These are phyloP conservation scores for Cephalotes varians DNA, from an alignment of 2,888 invertebrate species.

Conservation along the genomic window DNA sequence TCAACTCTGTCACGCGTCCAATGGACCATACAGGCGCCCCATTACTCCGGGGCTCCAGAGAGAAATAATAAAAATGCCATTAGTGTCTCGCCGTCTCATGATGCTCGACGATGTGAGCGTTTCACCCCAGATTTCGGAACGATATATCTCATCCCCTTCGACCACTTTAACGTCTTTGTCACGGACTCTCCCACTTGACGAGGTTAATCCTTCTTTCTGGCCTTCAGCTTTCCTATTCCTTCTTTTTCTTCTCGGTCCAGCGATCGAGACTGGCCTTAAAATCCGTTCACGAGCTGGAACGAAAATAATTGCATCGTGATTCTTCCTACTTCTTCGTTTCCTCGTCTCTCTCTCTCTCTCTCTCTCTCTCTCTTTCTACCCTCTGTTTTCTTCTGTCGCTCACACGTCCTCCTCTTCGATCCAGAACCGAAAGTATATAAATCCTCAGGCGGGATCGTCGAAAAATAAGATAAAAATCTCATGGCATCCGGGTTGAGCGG, in stretches of 20 bases:
- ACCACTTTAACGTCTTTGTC: conserved; percentile 78
- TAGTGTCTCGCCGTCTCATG: conserved; percentile 80
- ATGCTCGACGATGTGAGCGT: conserved; percentile 74
- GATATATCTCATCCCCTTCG: conserved; percentile 77
- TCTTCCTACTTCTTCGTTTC: conserved; percentile 65
- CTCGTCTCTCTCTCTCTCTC: conserved; percentile 22
- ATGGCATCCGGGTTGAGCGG: conserved; percentile 63
- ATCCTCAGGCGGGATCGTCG: conserved; percentile 82
- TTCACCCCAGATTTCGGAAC: conserved; percentile 77
- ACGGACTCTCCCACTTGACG: conserved; percentile 80
- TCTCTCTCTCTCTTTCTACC: not conserved
- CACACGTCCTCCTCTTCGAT: conserved; percentile 14
- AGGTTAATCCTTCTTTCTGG: conserved; percentile 80
- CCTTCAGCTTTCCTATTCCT: conserved; percentile 54
- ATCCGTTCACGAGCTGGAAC: conserved; percentile 80
- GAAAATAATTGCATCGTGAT: conserved; percentile 83
- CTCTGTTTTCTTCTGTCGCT: conserved; percentile 24
- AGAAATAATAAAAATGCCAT: conserved; percentile 86
- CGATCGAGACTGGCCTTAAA: conserved; percentile 67
- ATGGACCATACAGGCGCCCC: conserved; percentile 82
- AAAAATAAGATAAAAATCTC: conserved; percentile 84
- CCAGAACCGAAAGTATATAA: conserved; percentile 80
- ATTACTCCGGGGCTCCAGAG: conserved; percentile 75
- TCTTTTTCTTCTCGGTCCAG: conserved; percentile 66
- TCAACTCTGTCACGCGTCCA: conserved; percentile 82